Percentiles rank a stretch among this genome's conserved stretches.
phyloP scores from a whole-genome alignment of 1,140 invertebrate genomes.

The Palaemon carinicauda region DNA sequence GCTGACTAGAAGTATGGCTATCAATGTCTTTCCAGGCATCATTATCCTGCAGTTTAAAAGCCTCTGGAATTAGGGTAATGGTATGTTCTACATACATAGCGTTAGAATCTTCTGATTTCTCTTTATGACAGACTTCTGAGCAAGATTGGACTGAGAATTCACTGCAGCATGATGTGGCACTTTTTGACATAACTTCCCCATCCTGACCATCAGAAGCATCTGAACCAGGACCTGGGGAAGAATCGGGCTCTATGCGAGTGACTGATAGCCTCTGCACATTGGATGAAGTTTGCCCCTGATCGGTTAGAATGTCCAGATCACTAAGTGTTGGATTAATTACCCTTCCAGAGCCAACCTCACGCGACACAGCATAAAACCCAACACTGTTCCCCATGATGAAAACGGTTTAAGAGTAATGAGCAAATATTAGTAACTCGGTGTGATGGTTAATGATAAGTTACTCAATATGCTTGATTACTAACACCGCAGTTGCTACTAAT shows the following conservation, averaged over 20 bases:
- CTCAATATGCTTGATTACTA: no score
- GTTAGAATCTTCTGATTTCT: not conserved
- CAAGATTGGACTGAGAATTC: no score
- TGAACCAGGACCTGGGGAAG: not conserved
- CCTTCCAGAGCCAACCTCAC: constrained; percentile 8
- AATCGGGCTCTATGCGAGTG: not conserved
- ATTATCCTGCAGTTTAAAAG: not conserved
- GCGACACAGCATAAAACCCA: constrained; percentile 33
- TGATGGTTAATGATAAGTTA: no score
- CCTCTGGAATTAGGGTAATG: not conserved
- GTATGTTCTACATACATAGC: not conserved
- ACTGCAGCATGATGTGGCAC: no score
- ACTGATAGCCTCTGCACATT: constrained; percentile 40
- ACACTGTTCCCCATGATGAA: constrained; percentile 42
- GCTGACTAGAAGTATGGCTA: constrained; percentile 25
- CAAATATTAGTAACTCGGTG: no score
- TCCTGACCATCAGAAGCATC: not conserved
- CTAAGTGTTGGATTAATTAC: not conserved
- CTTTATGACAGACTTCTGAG: not conserved
- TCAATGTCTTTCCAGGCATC: not conserved
- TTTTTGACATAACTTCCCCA: no score
- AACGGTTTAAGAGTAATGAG: not conserved
- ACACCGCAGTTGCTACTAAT: no score
- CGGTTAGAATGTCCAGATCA: constrained; percentile 9
- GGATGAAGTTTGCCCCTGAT: not conserved